These are phyloP conservation scores for Caerostris darwini DNA, from an alignment of 1,140 invertebrate species.

Conservation along the genomic window DNA sequence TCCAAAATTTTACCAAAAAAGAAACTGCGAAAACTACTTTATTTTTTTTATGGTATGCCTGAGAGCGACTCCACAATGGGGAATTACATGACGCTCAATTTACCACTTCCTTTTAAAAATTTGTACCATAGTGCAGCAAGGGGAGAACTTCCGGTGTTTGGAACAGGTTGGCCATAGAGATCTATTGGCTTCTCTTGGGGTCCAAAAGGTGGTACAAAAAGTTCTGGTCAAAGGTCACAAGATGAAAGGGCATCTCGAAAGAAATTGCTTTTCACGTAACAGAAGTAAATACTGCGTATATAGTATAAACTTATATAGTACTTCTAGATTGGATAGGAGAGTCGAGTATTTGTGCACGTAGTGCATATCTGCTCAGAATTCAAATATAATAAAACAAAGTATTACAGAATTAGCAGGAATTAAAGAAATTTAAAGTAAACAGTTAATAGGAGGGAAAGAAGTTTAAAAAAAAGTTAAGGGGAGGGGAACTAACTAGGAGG, in stretches of 20 bases:
- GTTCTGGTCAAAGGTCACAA: background rate
- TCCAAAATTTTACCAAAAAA: background rate
- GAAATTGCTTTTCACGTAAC: background rate
- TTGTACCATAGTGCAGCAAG: background rate
- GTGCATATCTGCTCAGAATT: too few relatives aligned
- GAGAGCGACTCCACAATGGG: background rate
- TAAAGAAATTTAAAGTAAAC: too few relatives aligned
- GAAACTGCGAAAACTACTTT: background rate
- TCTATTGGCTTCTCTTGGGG: background rate
- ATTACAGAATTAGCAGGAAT: too few relatives aligned
- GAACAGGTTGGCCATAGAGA: background rate
- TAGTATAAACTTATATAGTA: too few relatives aligned
- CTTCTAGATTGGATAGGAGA: too few relatives aligned
- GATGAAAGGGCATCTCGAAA: background rate
- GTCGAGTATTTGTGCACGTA: too few relatives aligned
- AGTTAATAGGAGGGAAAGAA: too few relatives aligned
- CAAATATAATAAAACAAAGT: too few relatives aligned
- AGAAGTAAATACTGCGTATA: background rate
- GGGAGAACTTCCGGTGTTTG: slow-evolving; percentile 13
- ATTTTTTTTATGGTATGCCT: background rate
- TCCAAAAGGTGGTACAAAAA: background rate
- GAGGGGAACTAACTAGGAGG: too few relatives aligned
- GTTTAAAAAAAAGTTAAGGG: too few relatives aligned
- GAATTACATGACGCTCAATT: slow-evolving; percentile 27
- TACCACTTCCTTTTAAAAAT: slow-evolving; percentile 46